phyloP scores from a whole-genome alignment of 2,113 vertebrate species.

The Paraplagusia blochii region DNA sequence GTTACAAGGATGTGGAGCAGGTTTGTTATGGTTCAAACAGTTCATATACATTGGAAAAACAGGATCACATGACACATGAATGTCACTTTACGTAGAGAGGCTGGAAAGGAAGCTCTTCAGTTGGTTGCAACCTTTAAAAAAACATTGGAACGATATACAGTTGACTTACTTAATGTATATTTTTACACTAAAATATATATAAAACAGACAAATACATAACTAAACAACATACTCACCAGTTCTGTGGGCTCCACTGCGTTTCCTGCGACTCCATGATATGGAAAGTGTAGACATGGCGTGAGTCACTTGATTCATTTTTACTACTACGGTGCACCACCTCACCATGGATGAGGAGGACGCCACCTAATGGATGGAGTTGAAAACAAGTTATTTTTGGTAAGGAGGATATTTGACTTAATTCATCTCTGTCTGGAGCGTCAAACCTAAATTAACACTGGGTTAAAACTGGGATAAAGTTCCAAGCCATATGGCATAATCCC shows the following conservation, averaged over 20 bases:
- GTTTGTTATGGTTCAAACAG: neutral
- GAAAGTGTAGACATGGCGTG: slow-evolving; percentile 89
- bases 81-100: slow-evolving; percentile 77
- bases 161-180: no score
- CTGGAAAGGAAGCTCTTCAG: slow-evolving; percentile 85
- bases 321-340: slow-evolving; percentile 93
- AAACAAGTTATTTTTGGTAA: no score
- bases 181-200: no score
- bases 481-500: no score
- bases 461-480: no score
- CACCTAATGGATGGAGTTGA: slow-evolving; percentile 69
- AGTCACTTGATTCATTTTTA: slow-evolving; percentile 78
- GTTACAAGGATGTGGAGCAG: neutral
- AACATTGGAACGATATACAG: slow-evolving; percentile 10
- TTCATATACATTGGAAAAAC: slow-evolving; percentile 1
- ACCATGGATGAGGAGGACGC: slow-evolving; percentile 86
- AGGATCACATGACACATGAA: neutral
- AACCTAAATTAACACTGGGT: neutral
- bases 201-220: no score
- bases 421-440: neutral
- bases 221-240: slow-evolving; percentile 82
- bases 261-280: slow-evolving; percentile 89
- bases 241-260: slow-evolving; percentile 87
- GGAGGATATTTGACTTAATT: no score
- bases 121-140: slow-evolving; percentile 87